Conservation (phyloP, 1,140 invertebrate genomes). For the Pseudomyrmex sp. region DNA sequence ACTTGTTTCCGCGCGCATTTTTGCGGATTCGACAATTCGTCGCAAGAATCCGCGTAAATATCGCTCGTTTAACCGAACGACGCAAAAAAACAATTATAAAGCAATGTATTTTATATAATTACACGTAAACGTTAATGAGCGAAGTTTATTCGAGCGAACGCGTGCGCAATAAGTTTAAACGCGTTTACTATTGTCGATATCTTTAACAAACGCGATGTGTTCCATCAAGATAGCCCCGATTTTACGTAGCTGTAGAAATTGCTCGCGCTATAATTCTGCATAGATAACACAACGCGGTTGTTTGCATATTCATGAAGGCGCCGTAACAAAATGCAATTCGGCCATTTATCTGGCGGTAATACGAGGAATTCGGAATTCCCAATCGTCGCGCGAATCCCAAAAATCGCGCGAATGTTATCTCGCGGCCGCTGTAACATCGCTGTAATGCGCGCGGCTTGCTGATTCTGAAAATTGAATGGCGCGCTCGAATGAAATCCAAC, state of each 20-base stretch:
- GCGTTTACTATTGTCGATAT: conserved; percentile 34
- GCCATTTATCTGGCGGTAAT: conserved; percentile 53
- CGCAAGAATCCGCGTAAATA: too few species aligned
- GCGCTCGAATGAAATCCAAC: conserved; percentile 8
- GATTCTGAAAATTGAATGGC: neutral
- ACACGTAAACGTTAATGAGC: neutral
- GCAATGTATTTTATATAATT: neutral
- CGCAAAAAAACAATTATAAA: too few species aligned
- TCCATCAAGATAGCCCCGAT: conserved; percentile 42
- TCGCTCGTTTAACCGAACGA: too few species aligned
- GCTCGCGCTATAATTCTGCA: conserved; percentile 48
- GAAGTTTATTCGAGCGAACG: too few species aligned
- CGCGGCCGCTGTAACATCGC: neutral
- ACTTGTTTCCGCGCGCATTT: neutral
- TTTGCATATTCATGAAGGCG: conserved; percentile 58
- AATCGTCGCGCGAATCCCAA: conserved; percentile 16
- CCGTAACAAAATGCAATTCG: conserved; percentile 47
- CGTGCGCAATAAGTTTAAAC: conserved; percentile 5
- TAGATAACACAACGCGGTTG: conserved; percentile 51
- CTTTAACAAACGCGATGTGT: conserved; percentile 25
- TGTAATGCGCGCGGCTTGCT: conserved; percentile 34
- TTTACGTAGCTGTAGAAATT: conserved; percentile 44
- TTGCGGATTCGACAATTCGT: neutral
- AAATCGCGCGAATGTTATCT: conserved; percentile 33
- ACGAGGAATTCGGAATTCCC: conserved; percentile 31